These are phyloP conservation scores for Nematopogon swammerdamellus DNA, from an alignment of 2,888 invertebrate species.

Conservation along the genomic window DNA sequence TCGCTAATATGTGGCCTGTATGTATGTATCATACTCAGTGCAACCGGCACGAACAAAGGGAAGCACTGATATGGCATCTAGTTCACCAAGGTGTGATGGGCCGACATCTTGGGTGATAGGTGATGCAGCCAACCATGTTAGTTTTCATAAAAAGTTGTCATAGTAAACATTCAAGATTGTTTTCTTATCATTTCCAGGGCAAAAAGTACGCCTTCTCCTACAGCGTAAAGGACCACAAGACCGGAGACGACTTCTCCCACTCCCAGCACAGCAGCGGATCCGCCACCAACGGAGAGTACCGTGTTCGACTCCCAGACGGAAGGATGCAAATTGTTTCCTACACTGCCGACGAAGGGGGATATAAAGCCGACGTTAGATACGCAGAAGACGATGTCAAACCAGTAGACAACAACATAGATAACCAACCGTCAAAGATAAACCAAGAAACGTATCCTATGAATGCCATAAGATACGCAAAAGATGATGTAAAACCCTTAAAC, in stretches of 20 bases:
- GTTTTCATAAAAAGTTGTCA: too few species aligned
- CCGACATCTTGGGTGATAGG: too few species aligned
- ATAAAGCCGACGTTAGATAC: slow-evolving; percentile 64
- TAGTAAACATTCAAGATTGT: too few species aligned
- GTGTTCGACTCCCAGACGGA: slow-evolving; percentile 66
- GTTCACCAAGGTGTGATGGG: too few species aligned
- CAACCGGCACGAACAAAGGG: too few species aligned
- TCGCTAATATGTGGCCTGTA: too few species aligned
- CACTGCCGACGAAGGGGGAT: slow-evolving; percentile 64
- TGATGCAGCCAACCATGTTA: too few species aligned
- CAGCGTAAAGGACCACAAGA: slow-evolving; percentile 57
- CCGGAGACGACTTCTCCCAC: slow-evolving; percentile 68
- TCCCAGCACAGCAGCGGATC: slow-evolving; percentile 59
- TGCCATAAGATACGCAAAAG: too few species aligned
- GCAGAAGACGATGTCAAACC: slow-evolving; percentile 33
- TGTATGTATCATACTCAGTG: too few species aligned
- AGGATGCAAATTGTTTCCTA: slow-evolving; percentile 64
- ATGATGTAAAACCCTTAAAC: too few species aligned
- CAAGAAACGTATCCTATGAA: background rate
- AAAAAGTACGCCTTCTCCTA: slow-evolving; percentile 65
- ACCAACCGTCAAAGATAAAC: background rate
- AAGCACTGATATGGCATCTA: too few species aligned
- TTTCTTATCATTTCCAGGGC: too few species aligned
- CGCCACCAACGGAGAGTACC: slow-evolving; percentile 64
- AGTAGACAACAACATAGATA: slow-evolving; percentile 17